phyloP scores from a whole-genome alignment of 2,797 vertebrate species.

The Protosalanx chinensis region DNA sequence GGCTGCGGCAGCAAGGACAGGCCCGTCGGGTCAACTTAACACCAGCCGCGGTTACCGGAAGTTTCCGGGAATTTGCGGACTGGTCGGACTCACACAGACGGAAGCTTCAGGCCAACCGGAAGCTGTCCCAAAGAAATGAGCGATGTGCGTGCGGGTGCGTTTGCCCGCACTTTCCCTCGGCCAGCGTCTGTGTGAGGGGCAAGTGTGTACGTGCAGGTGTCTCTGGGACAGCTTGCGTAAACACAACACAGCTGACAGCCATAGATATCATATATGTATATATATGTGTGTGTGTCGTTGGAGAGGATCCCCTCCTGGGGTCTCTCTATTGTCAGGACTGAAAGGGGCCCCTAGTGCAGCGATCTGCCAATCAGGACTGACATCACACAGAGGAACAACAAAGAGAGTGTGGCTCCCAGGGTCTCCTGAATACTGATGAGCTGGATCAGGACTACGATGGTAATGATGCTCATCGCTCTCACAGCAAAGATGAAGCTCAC shows the following conservation, averaged over 20 bases:
- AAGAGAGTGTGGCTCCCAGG: not conserved
- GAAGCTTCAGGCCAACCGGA: too few species aligned
- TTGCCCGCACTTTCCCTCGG: too few species aligned
- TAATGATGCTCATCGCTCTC: not conserved
- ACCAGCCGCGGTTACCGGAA: not conserved
- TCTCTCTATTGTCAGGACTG: conserved; percentile 31
- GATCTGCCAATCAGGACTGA: conserved; percentile 11
- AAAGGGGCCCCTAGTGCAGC: conserved; percentile 24
- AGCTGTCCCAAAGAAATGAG: too few species aligned
- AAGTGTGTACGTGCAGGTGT: too few species aligned
- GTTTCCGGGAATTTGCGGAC: too few species aligned
- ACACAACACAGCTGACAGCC: too few species aligned
- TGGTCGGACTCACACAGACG: too few species aligned
- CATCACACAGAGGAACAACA: conserved; percentile 21
- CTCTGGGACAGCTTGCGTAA: too few species aligned
- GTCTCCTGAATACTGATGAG: not conserved
- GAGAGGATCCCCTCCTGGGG: conserved; percentile 3
- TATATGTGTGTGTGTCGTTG: conserved; percentile 2
- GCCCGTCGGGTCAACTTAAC: not conserved
- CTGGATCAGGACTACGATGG: not conserved
- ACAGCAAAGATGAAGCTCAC: not conserved
- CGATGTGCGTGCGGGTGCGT: too few species aligned
- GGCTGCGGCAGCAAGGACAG: not conserved
- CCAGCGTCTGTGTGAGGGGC: too few species aligned
- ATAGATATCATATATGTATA: not conserved